Evolutionary conservation across 1,140 invertebrate genomes (phyloP), one percentile per base, ranked within the genome.

Genomic region (Teleogryllus occipitalis): DNA sequence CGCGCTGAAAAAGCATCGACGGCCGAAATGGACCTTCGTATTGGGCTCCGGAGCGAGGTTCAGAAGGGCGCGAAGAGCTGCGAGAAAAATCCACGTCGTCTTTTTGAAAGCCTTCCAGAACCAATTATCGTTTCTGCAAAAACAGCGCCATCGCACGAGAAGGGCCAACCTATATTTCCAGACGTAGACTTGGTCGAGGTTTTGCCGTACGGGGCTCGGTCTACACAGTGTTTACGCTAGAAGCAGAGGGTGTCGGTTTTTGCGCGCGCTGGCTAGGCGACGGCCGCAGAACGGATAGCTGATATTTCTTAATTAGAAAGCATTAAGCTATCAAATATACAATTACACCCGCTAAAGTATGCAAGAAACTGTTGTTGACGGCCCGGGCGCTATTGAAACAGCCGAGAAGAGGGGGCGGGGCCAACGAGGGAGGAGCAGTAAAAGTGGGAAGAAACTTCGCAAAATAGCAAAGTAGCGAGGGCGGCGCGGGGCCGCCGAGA

Each of bases 311-410:
- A 65, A 65, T 65, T 65, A 65, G 54, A 65, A 65, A 65, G 54
- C 54, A 65, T 65, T 65, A 65, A 65, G 54, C 54, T 65, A 65
- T 65, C 54, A 65, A 65, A 65, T 65, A 65, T 65, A 65, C 54
- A 65, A 65, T 65, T 65, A 65, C 54, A 65, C 18, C 18, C 10
- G 54, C 54, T 65, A 65, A 65, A 65, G 54, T 65, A 65, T 65
- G 54, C 54, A 65, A 65, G 54, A 65, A 65, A 65, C 54, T 65
- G 54, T 65, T 65, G 54, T 65, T 65, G 54, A 65, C 54, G 54
- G 54, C 10, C 10, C 54, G 54, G 54, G 54, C 54, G 54, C 54
- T 65, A 65, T 65, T 14, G 54, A 65, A 65, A 65, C 10, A 14
- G 54, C 54, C 10, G 54, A 65, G 18, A 14, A 18, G 18, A 18